A percentile compares a stretch with the other conserved stretches of the same genome.
Evolutionary conservation across 2,113 vertebrate species (phyloP).

Genomic region (Acrocephalus kingi): DNA sequence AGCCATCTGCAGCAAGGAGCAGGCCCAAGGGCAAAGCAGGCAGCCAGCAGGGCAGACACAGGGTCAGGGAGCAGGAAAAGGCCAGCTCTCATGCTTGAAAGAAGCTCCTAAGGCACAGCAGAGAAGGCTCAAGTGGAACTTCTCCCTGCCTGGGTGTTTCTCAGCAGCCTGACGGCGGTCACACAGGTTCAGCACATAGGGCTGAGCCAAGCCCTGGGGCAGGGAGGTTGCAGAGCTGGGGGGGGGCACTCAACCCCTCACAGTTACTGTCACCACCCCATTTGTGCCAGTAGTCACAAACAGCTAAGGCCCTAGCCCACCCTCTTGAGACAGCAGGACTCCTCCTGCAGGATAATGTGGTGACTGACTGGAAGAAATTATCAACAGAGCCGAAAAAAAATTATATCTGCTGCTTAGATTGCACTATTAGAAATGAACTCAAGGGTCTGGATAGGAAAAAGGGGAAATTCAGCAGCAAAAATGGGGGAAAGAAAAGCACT

Average conservation of each 20-base stretch:
- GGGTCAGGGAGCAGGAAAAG: fast-evolving
- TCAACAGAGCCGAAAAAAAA: not conserved
- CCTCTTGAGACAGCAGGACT: not conserved
- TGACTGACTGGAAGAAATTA: not conserved
- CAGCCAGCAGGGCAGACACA: not conserved
- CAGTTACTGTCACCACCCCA: not conserved
- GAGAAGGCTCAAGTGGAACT: not conserved
- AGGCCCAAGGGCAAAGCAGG: not conserved
- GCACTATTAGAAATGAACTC: not conserved
- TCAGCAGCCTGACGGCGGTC: not conserved
- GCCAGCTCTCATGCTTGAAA: not conserved
- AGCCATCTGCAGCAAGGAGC: not conserved
- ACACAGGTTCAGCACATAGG: not conserved
- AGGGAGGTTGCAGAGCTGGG: not conserved
- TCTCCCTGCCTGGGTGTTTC: not conserved
- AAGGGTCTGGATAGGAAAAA: not conserved
- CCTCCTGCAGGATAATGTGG: not conserved
- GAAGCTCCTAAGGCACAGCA: not conserved
- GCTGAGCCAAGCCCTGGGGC: not conserved
- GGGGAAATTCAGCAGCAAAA: not conserved
- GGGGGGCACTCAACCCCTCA: not conserved
- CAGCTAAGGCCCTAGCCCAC: not conserved
- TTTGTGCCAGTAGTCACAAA: not conserved
- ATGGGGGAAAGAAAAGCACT: not conserved
- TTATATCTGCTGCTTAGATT: not conserved